Base-by-base conservation (phyloP, 1,140 invertebrate genomes). In the Melitaea cinxia region DNA sequence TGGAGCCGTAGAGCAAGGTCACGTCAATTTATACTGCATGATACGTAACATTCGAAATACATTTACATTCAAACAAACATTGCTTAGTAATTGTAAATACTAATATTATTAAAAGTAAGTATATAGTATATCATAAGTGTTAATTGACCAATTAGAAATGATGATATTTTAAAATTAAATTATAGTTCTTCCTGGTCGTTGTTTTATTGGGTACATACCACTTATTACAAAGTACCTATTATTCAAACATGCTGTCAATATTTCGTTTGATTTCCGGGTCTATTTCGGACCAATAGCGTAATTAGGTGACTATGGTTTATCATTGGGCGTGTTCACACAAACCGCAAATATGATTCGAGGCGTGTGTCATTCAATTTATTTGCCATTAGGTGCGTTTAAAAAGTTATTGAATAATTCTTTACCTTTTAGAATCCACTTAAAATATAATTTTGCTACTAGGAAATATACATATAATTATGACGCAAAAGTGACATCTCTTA, bases 241-340 rank as follows among this genome's bases (percentile, higher is more conserved):
- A n/a, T n/a, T n/a, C n/a, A n/a, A n/a, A n/a, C n/a, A n/a, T n/a
- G n/a, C n/a, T n/a, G n/a, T n/a, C n/a, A 12, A 21, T 21, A 21
- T 39, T 39, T 39, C 17, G 19, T n/a, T 14, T 28, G 24, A 47
- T 50, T 56, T 64, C 63, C 63, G 56, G 21, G 47, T 59, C 0
- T 23, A 60, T 60, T 66, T 66, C 35, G 37, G 50, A 60, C 64
- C 64, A 66, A 66, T 66, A 23, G 52, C 39, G 39, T 55, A 55
- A 50, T 60, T 54, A 60, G 19, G 4, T 52, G 23, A 26, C 24
- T 24, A 45, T n/a, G 58, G 39, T 68, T 47, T 68, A 68, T 62
- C 59, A 56, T 42, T 68, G 65, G 65, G 65, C 58, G 59, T 47
- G 62, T 57, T n/a, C 35, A 1, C 47, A 30, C 17, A 0, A 37